Base-by-base conservation (phyloP, 2,797 vertebrate species). In the Macroramphosus scolopax region DNA sequence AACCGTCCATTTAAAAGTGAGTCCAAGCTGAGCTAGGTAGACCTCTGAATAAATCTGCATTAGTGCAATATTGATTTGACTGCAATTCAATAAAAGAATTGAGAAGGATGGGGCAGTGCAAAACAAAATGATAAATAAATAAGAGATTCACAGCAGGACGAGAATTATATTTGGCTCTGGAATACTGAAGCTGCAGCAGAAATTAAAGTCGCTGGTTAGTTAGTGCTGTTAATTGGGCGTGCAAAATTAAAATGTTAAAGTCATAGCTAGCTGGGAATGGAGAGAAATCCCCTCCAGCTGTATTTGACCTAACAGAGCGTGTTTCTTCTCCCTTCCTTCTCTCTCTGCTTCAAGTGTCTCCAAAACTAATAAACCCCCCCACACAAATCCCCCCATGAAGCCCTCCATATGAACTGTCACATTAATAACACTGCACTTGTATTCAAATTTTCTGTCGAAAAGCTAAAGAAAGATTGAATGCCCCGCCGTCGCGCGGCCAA, bases 391-490 rank as follows among this genome's bases (percentile, higher is more conserved):
- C 76, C 62, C 77, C 87, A 73, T 72, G 86, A 93, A 91, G 86
- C 90, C 83, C 74, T 68, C 89, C 88, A 87, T 83, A 90, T 80
- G 87, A 94, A 92, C 92, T 88, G 92, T 93, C 92, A 93, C 92
- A 97, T 97, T 96, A 94, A 98, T 96, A 96, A 96, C 92, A 90
- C 91, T 87, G 84, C 84, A 89, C 92, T 92, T 90, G 92, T 95
- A 97, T 95, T 96, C 94, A 97, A 95, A 97, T 95, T 91, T 93
- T 95, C 94, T 96, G 93, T 97, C 94, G 91, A 89, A 91, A 90
- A 92, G 90, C 93, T 95, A 94, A 96, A 98, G 95, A 94, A 97
- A 96, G 95, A 98, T 95, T 94, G 95, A 97, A 93, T 92, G 89
- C 92, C 92, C 93, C 83, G 92, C 93, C 92, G 91, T 93, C 92